Conservation (phyloP, 2,113 vertebrate species). For the Phyllostomus hastatus region DNA sequence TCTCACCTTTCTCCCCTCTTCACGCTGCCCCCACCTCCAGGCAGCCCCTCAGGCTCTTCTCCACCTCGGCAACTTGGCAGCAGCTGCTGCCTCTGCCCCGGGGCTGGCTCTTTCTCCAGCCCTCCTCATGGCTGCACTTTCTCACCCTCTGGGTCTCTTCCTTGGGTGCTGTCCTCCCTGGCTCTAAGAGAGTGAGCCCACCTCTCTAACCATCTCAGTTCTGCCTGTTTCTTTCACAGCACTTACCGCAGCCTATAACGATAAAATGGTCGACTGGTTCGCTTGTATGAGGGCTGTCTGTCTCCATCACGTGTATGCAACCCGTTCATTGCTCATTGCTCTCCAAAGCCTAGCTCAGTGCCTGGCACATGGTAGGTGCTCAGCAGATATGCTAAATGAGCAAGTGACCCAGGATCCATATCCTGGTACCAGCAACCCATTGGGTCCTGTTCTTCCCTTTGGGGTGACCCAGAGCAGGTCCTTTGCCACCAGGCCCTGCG, state of each 20-base stretch:
- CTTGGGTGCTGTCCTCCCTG: background rate
- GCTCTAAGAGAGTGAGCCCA: background rate
- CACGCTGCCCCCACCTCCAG: fast-evolving
- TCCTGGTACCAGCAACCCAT: background rate
- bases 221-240: background rate
- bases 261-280: background rate
- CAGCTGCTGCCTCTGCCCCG: background rate
- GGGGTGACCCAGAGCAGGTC: background rate
- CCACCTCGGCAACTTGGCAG: too few species aligned
- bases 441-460: background rate
- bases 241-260: background rate
- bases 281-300: background rate
- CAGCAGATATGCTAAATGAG: background rate
- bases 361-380: background rate
- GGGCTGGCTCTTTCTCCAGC: background rate
- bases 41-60: background rate
- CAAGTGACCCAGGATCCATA: background rate
- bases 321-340: background rate
- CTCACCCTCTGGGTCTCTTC: background rate
- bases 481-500: background rate
- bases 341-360: background rate
- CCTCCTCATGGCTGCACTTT: background rate
- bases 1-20: background rate
- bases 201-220: background rate
- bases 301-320: background rate